Percentiles rank a stretch among this genome's conserved stretches.
phyloP scores from a whole-genome alignment of 2,888 invertebrate genomes.

The Tenthredo mesomela region DNA sequence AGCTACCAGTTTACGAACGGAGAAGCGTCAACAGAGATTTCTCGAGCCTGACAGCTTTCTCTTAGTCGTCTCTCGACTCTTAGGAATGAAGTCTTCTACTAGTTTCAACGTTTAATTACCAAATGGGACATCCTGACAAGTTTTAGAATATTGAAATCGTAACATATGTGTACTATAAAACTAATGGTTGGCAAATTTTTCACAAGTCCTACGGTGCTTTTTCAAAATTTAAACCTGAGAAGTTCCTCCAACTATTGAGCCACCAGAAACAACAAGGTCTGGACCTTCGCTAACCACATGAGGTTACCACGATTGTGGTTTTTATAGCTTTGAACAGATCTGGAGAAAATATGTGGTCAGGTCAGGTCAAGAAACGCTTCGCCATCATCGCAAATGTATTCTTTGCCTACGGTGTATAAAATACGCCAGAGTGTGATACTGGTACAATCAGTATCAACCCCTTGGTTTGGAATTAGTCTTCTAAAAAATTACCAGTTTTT shows the following conservation, averaged over 20 bases:
- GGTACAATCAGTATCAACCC: neutral
- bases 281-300: neutral
- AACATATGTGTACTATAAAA: neutral
- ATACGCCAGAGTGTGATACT: too few relatives aligned
- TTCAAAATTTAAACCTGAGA: neutral
- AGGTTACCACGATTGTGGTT: conserved; percentile 4
- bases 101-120: conserved; percentile 3
- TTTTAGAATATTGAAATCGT: neutral
- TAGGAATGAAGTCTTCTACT: conserved; percentile 20
- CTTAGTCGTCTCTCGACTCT: conserved; percentile 10
- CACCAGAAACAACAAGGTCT: neutral
- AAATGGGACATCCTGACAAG: neutral
- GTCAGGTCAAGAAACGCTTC: too few relatives aligned
- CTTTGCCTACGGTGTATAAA: neutral
- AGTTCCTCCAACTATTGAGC: neutral
- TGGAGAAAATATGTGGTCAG: neutral
- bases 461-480: neutral
- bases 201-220: neutral
- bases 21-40: conserved; percentile 43
- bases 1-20: conserved; percentile 14
- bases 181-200: neutral
- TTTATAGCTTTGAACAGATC: neutral
- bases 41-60: conserved; percentile 43
- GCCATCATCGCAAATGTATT: neutral
- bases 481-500: neutral